Evolutionary conservation across 1,140 invertebrate genomes (phyloP).

Genomic region (Drosophila takahashii): DNA sequence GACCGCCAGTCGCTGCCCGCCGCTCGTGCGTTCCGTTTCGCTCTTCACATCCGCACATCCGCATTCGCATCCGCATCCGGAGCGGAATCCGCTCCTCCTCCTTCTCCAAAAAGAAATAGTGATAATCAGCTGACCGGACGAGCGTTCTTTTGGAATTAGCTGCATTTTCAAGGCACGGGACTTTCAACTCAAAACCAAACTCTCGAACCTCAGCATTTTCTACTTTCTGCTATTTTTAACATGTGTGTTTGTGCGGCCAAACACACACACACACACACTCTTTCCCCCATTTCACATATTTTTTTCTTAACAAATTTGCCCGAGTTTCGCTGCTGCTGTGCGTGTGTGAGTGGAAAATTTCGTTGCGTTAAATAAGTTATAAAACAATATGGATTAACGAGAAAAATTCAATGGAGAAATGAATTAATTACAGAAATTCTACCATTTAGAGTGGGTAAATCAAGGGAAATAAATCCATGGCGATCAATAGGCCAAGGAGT

Average conservation of each 20-base stretch:
- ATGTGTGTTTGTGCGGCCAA: constrained; percentile 52
- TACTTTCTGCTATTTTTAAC: constrained; percentile 74
- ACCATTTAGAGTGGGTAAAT: not conserved
- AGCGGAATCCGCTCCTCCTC: constrained; percentile 19
- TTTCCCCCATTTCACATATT: constrained; percentile 53
- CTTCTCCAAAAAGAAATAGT: not conserved
- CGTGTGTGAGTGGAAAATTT: constrained; percentile 71
- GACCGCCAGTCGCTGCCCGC: constrained; percentile 58
- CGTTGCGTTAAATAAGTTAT: constrained; percentile 69
- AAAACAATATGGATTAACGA: constrained; percentile 64
- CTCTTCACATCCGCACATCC: constrained; percentile 26
- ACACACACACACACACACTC: constrained; percentile 14
- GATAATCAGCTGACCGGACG: constrained; percentile 28
- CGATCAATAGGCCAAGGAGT: constrained; percentile 11
- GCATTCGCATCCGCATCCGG: constrained; percentile 21
- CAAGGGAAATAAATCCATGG: not conserved
- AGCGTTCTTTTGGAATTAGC: constrained; percentile 54
- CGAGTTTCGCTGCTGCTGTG: constrained; percentile 48
- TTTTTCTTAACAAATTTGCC: constrained; percentile 61
- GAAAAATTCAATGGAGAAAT: constrained; percentile 2
- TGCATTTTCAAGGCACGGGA: constrained; percentile 67
- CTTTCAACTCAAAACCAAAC: constrained; percentile 15
- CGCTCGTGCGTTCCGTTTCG: constrained; percentile 66
- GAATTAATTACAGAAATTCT: not conserved
- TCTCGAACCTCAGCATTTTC: constrained; percentile 43